A percentile compares a stretch with the other conserved stretches of the same genome.
Conservation (phyloP, 2,113 vertebrate species). For the Dasyornis broadbenti region DNA sequence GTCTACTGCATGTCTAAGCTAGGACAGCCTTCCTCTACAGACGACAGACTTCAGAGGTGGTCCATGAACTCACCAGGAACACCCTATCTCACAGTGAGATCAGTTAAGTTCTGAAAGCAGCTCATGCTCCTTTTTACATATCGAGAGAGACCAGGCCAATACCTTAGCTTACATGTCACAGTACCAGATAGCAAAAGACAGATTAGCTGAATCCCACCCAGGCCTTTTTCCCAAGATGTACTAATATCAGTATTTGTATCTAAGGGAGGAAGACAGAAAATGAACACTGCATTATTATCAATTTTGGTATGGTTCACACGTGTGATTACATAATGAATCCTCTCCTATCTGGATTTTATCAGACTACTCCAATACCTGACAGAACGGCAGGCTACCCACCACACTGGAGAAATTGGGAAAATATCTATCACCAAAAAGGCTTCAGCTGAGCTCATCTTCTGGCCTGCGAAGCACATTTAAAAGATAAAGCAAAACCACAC, state of each 20-base stretch:
- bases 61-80: background rate
- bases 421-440: background rate
- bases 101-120: background rate
- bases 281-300: background rate
- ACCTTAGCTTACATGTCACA: background rate
- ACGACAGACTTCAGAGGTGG: background rate
- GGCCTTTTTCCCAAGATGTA: background rate
- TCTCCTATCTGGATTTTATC: background rate
- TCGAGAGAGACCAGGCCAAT: background rate
- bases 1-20: background rate
- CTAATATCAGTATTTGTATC: background rate
- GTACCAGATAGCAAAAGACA: background rate
- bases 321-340: background rate
- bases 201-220: background rate
- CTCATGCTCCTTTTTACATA: background rate
- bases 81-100: background rate
- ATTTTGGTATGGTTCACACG: background rate
- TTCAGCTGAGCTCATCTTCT: background rate
- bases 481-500: background rate
- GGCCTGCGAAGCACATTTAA: background rate
- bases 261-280: background rate
- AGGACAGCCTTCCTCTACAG: background rate
- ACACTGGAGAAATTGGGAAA: background rate
- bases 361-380: background rate
- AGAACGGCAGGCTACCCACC: background rate